Conservation (phyloP, 2,113 vertebrate genomes). For the Corythoichthys intestinalis region DNA sequence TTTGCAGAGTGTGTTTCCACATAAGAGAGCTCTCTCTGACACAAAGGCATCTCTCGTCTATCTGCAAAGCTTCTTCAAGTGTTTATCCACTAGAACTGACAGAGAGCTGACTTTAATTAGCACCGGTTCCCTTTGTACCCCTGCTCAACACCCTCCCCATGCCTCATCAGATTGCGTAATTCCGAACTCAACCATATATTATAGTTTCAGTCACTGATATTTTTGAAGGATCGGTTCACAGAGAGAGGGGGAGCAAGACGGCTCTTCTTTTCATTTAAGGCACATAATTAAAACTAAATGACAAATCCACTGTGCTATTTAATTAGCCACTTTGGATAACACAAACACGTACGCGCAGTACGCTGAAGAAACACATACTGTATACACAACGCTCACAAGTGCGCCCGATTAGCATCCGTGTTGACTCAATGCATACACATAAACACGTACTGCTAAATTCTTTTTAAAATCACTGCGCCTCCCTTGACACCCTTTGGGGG, state of each 20-base stretch:
- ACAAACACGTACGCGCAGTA: constrained; percentile 54
- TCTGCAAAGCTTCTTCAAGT: constrained; percentile 72
- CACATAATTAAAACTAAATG: constrained; percentile 74
- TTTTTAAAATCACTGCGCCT: constrained; percentile 54
- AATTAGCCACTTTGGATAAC: constrained; percentile 72
- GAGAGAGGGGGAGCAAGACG: constrained; percentile 42
- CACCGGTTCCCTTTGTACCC: constrained; percentile 61
- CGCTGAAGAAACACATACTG: constrained; percentile 24
- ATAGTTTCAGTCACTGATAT: constrained; percentile 61
- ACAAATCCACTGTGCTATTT: constrained; percentile 71
- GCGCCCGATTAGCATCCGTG: not conserved
- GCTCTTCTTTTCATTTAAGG: constrained; percentile 65
- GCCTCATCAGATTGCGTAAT: constrained; percentile 68
- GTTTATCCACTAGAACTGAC: constrained; percentile 77
- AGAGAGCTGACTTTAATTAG: constrained; percentile 75
- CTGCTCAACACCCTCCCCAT: constrained; percentile 15
- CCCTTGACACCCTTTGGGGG: constrained; percentile 24
- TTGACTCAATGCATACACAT: not conserved
- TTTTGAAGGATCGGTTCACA: constrained; percentile 66
- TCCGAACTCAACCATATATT: constrained; percentile 54
- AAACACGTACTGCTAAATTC: constrained; percentile 42
- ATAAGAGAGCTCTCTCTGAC: constrained; percentile 69
- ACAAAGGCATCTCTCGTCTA: constrained; percentile 70
- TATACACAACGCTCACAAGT: constrained; percentile 23
- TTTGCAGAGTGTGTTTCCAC: constrained; percentile 63